Base-by-base conservation (phyloP, 2,888 invertebrate species). In the Brenthis daphne region DNA sequence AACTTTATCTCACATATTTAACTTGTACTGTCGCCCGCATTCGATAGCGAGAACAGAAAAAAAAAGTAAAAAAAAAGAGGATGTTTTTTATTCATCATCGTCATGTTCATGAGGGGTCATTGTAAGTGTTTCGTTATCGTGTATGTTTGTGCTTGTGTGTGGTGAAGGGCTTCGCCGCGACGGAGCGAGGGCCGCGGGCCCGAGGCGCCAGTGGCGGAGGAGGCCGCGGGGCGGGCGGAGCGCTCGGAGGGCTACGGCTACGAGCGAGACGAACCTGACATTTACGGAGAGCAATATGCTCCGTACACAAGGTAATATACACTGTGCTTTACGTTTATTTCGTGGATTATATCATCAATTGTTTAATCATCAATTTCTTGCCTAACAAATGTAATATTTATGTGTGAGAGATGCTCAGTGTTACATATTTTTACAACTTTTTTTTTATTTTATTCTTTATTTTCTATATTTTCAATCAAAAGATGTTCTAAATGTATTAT, bases 221-320 rank as follows among this genome's bases (percentile, higher is more conserved):
- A 72, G 65, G 77, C 65, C 53, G 74, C 64, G 65, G 73, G 70
- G 67, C 72, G 70, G 60, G 75, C 65, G 54, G 75, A 73, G 70
- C 68, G 65, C 60, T 69, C 67, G 54, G 76, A 72, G 20, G 72
- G 73, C 14, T 75, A 69, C 69, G 71, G 57, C 51, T 88, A 86
- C 77, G 90, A 90, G 51, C 81, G 89, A 20, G 90, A 92, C 70
- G 92, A 92, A 70, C 80, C 87, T 6, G 92, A 92, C 75, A 77
- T 89, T 24, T 92, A 90, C 78, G 86, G 85, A 48, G 92, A 92
- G 8, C 92, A 91, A 78, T 92, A 86, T 77, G 81, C 86, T 20
- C 86, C 92, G 0, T 93, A 86, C 67, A 78, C 88, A 67, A 87
- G 91, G 87, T 89, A 81, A 14, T 33, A 29, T 37, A 16, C 12